Percentiles rank a stretch among this genome's conserved stretches.
phyloP scores from a whole-genome alignment of 1,140 invertebrate genomes.

The Drosophila busckii region DNA sequence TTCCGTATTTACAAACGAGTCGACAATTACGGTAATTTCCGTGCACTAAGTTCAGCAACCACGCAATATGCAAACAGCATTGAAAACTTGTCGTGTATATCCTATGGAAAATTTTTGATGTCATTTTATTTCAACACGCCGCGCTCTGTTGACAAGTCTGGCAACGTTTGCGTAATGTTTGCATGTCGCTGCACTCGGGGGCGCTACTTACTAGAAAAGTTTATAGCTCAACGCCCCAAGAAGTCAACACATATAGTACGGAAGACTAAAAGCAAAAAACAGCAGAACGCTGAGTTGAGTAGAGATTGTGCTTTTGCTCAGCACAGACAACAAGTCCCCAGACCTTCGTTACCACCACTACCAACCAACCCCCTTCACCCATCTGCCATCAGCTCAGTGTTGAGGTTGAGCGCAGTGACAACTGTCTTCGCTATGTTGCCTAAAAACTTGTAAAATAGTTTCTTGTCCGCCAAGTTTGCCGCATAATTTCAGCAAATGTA shows the following conservation, averaged over 20 bases:
- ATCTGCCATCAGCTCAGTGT: not conserved
- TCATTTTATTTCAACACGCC: conserved; percentile 61
- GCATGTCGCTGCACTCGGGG: conserved; percentile 42
- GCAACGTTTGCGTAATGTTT: conserved; percentile 57
- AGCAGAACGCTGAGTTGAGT: not conserved
- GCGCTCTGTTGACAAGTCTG: conserved; percentile 40
- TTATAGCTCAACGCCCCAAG: conserved; percentile 53
- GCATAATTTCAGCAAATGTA: conserved; percentile 65
- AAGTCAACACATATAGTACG: conserved; percentile 32
- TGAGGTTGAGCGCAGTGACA: conserved; percentile 17
- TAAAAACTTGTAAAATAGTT: conserved; percentile 69
- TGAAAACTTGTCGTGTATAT: conserved; percentile 63
- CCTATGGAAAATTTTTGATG: conserved; percentile 59
- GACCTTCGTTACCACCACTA: too few relatives aligned
- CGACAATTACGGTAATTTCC: conserved; percentile 55
- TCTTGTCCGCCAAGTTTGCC: conserved; percentile 42
- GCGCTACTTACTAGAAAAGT: conserved; percentile 65
- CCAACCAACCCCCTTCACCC: not conserved
- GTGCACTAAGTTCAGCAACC: conserved; percentile 25
- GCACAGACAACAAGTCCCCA: conserved; percentile 16
- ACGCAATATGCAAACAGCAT: conserved; percentile 70
- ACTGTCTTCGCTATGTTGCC: conserved; percentile 40
- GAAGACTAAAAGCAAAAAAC: conserved; percentile 18
- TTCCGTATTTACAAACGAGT: conserved; percentile 39
- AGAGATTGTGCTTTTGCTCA: not conserved